Evolutionary conservation across 1,140 invertebrate genomes (phyloP).

Genomic region (Stenopsyche tienmushanensis): DNA sequence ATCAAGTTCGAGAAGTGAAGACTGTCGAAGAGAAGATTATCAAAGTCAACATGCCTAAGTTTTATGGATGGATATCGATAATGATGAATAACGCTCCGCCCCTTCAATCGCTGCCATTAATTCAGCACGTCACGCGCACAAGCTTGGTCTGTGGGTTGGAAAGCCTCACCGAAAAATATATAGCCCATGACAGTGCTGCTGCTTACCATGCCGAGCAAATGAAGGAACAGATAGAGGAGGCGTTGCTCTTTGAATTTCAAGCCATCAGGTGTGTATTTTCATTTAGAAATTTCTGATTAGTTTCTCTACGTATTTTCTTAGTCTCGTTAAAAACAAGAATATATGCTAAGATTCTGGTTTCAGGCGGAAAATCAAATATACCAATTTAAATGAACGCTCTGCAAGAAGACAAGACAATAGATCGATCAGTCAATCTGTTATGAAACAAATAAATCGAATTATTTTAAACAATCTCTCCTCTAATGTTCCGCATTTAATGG

Average conservation of each 20-base stretch:
- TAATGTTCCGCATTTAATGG: constrained; percentile 61
- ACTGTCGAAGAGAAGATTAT: constrained; percentile 82
- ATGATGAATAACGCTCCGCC: constrained; percentile 61
- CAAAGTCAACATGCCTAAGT: constrained; percentile 75
- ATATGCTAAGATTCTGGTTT: constrained; percentile 32
- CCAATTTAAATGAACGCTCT: constrained; percentile 43
- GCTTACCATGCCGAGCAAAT: constrained; percentile 53
- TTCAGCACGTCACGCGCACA: constrained; percentile 73
- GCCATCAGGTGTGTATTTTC: neutral
- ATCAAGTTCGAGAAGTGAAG: constrained; percentile 63
- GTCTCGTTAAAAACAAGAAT: neutral
- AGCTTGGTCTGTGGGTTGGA: constrained; percentile 56
- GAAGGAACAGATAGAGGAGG: constrained; percentile 61
- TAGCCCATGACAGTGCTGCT: constrained; percentile 51
- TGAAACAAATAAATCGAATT: constrained; percentile 69
- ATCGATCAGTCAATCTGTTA: constrained; percentile 54
- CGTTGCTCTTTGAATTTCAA: constrained; percentile 58
- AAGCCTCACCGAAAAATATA: constrained; percentile 58
- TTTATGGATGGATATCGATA: constrained; percentile 72
- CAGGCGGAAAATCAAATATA: constrained; percentile 43
- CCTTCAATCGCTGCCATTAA: constrained; percentile 67
- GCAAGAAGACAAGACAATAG: constrained; percentile 48
- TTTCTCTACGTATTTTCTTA: neutral
- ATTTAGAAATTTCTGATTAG: neutral
- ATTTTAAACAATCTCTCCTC: constrained; percentile 59